phyloP scores from a whole-genome alignment of 2,888 invertebrate genomes.

The Plagodis pulveraria region DNA sequence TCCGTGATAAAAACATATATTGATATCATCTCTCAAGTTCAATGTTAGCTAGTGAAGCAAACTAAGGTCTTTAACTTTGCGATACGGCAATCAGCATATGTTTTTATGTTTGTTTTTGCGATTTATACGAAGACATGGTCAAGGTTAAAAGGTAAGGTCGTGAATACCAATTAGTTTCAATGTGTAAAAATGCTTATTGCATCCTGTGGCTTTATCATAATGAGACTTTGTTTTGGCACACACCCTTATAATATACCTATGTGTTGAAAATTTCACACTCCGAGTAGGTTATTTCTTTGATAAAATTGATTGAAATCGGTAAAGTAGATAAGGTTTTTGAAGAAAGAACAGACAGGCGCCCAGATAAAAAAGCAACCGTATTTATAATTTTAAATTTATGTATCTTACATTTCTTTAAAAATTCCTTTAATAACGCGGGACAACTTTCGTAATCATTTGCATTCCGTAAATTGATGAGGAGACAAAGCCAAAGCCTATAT shows the following conservation, averaged over 20 bases:
- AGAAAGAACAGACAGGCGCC: too few species aligned
- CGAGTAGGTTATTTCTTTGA: not conserved
- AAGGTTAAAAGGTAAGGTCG: conserved; percentile 25
- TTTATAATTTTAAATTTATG: too few species aligned
- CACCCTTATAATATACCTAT: not conserved
- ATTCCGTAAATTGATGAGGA: too few species aligned
- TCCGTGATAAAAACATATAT: conserved; percentile 49
- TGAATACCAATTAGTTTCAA: conserved; percentile 17
- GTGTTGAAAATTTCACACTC: not conserved
- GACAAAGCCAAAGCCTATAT: too few species aligned
- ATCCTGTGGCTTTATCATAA: not conserved
- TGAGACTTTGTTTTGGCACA: not conserved
- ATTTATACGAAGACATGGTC: conserved; percentile 19
- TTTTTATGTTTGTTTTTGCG: conserved; percentile 27
- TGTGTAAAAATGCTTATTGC: conserved; percentile 2
- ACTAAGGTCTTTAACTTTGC: conserved; percentile 22
- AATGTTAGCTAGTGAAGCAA: conserved; percentile 38
- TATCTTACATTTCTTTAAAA: too few species aligned
- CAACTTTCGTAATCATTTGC: too few species aligned
- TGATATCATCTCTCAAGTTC: conserved; percentile 53
- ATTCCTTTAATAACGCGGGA: too few species aligned
- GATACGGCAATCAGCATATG: conserved; percentile 10
- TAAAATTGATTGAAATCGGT: too few species aligned
- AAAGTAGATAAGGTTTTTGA: too few species aligned
- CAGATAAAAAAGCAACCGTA: too few species aligned